Evolutionary conservation across 2,888 invertebrate species (phyloP), one percentile per base, ranked within the genome.

Genomic region (Pharmacophagus antenor): DNA sequence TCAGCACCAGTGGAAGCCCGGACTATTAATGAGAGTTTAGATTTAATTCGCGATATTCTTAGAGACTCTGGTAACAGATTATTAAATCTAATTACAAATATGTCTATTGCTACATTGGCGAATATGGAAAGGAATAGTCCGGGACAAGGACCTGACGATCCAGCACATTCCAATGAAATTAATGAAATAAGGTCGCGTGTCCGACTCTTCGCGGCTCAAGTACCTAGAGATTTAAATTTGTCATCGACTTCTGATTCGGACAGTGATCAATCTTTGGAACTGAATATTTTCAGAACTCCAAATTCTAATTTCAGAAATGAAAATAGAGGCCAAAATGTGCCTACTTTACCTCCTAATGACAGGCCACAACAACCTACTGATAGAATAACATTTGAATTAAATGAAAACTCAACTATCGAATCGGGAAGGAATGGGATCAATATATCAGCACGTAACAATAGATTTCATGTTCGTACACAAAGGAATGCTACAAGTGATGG

Each of bases 61-160:
- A 78, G 90, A 54, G 91, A 90, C 70, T 91, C 91, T 0, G 90
- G 91, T 3, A 85, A 88, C 10, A 76, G 90, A 53, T 70, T 91
- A 18, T 72, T 91, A 44, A 88, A 90, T 67, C 74, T 91, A 52
- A 90, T 91, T 53, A 88, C 88, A 0, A 85, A 88, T 56, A 88
- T 89, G 85, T 89, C 90, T 1, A 65, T 87, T 62, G 82, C 88
- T 6, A 86, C 84, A 7, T 67, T 89, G 58, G 81, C 83, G 10
- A 82, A 76, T 60, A 79, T 80, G 1, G 84, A 84, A 57, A 77
- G 83, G 1, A 75, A 68, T 41, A 70, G 71, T 17, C 74, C 78
- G 7, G 69, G 77, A 20, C 77, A 78, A 8, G 68, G 70, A 1
- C 64, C 65, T 8, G 67, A 68, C 2, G 64, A 75, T 2, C 73